Conservation (phyloP, 2,888 invertebrate genomes). For the Psylliodes chrysocephalus region DNA sequence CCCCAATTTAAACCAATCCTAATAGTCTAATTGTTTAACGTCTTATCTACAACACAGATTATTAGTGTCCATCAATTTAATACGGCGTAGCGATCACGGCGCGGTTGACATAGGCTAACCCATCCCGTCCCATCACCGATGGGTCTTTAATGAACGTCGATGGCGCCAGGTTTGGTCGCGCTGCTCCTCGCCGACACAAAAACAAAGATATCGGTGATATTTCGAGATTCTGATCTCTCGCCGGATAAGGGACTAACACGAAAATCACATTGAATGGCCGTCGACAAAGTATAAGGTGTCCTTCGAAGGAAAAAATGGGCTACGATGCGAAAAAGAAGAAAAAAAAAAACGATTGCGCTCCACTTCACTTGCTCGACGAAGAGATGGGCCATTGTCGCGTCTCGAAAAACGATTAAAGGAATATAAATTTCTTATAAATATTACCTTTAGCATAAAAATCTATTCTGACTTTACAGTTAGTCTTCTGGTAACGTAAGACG, state of each 20-base stretch:
- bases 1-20: slow-evolving; percentile 35
- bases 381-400: slow-evolving; percentile 48
- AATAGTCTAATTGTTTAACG: slow-evolving; percentile 40
- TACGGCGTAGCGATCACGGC: slow-evolving; percentile 33
- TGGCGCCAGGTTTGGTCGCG: slow-evolving; percentile 2
- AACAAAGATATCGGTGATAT: slow-evolving; percentile 63
- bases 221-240: slow-evolving; percentile 63
- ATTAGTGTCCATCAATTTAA: slow-evolving; percentile 49
- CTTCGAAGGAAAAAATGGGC: slow-evolving; percentile 50
- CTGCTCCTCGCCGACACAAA: slow-evolving; percentile 61
- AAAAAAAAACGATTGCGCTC: slow-evolving; percentile 36
- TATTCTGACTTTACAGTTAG: no score
- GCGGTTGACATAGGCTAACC: slow-evolving; percentile 49
- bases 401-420: slow-evolving; percentile 53
- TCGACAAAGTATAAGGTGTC: slow-evolving; percentile 58
- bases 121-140: no score
- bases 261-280: slow-evolving; percentile 62
- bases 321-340: slow-evolving; percentile 53
- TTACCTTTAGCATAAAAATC: no score
- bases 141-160: slow-evolving; percentile 61
- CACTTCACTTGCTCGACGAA: slow-evolving; percentile 19
- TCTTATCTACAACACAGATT: slow-evolving; percentile 42
- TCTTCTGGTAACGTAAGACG: no score
- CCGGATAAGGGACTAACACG: slow-evolving; percentile 61
- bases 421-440: no score